These are phyloP conservation scores for Tautogolabrus adspersus DNA, from an alignment of 2,113 vertebrate species.

Conservation along the genomic window DNA sequence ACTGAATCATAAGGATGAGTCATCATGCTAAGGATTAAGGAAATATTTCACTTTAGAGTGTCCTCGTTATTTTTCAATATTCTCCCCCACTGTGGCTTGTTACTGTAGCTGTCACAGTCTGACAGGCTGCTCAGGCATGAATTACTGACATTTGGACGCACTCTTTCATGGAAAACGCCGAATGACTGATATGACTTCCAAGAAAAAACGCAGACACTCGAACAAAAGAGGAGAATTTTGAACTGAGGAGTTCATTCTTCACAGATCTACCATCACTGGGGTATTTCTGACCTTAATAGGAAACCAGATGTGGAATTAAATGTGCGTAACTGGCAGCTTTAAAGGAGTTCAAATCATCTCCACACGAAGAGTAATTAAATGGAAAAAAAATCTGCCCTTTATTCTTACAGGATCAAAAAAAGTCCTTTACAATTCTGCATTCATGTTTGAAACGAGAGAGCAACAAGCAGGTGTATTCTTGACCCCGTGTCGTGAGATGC, in stretches of 20 bases:
- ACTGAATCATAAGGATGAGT: constrained; percentile 47
- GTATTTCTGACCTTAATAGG: background rate
- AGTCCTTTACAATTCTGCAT: background rate
- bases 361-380: no score
- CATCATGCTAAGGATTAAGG: constrained; percentile 31
- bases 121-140: background rate
- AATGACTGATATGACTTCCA: constrained; percentile 3
- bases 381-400: background rate
- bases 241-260: background rate
- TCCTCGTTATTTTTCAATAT: constrained; percentile 1
- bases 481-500: no score
- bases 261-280: background rate
- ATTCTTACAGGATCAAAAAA: background rate
- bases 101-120: background rate
- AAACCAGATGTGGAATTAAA: constrained; percentile 1
- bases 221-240: background rate
- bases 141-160: constrained; percentile 6
- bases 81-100: constrained; percentile 7
- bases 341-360: background rate
- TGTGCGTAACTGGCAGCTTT: background rate
- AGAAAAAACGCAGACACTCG: background rate
- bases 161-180: constrained; percentile 1
- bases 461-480: no score
- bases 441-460: background rate
- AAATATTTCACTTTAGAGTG: constrained; percentile 27